phyloP scores from a whole-genome alignment of 2,113 vertebrate genomes.

The Tupaia chinensis region DNA sequence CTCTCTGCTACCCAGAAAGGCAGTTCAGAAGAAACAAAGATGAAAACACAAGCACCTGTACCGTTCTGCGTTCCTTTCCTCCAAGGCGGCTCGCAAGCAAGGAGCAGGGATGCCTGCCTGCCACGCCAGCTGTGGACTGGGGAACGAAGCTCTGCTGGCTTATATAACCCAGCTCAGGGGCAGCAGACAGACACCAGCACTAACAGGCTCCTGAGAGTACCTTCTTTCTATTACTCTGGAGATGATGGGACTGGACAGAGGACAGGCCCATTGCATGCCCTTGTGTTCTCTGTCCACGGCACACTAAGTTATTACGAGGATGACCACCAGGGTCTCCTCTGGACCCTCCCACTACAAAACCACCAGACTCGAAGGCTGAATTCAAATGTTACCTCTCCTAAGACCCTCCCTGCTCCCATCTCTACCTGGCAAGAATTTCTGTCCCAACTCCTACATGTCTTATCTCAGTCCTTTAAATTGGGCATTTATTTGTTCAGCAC shows the following conservation, averaged over 20 bases:
- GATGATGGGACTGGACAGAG: not conserved
- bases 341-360: not conserved
- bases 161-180: not conserved
- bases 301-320: not conserved
- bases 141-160: not conserved
- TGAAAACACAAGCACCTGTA: slow-evolving; percentile 9
- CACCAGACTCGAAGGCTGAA: not conserved
- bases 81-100: not conserved
- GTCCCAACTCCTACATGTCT: not conserved
- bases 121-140: not conserved
- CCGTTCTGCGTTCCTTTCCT: not conserved
- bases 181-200: not conserved
- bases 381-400: not conserved
- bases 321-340: not conserved
- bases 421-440: not conserved
- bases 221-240: not conserved
- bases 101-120: not conserved
- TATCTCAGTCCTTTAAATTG: not conserved
- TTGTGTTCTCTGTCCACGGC: not conserved
- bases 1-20: slow-evolving; percentile 57
- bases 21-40: slow-evolving; percentile 21
- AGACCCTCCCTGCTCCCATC: not conserved
- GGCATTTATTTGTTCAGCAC: slow-evolving; percentile 25
- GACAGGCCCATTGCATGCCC: not conserved
- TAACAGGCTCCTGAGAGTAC: not conserved